These are phyloP conservation scores for Eulemur mongoz DNA, from an alignment of 2,797 vertebrate species.

Conservation along the genomic window DNA sequence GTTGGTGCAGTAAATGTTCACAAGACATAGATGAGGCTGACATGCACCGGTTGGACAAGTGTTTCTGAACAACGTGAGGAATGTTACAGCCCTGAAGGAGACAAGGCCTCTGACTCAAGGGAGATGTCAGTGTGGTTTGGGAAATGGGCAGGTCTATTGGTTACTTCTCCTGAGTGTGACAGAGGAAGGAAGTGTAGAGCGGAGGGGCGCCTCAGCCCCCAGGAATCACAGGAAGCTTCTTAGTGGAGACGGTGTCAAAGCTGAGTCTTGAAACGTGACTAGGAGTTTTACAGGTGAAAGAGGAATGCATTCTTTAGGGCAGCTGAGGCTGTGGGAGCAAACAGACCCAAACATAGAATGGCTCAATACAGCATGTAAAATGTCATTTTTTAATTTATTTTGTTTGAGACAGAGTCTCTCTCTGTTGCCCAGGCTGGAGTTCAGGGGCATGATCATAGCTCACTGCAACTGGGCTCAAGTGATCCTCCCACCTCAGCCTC, in stretches of 20 bases:
- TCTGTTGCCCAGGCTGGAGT: background rate
- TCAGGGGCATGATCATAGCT: background rate
- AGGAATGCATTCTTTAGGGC: fast-evolving
- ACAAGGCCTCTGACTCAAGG: background rate
- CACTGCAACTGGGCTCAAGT: background rate
- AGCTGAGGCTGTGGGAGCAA: background rate
- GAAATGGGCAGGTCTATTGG: background rate
- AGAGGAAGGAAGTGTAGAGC: background rate
- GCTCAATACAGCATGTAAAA: background rate
- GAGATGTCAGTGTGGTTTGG: background rate
- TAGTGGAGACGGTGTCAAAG: background rate
- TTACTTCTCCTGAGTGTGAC: background rate
- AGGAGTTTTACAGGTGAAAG: background rate
- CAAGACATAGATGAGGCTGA: background rate
- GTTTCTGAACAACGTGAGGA: background rate
- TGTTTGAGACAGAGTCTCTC: background rate
- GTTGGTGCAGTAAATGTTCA: background rate
- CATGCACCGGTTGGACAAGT: background rate
- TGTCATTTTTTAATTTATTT: background rate
- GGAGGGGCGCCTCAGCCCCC: background rate
- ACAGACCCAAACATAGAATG: background rate
- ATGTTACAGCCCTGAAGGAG: background rate
- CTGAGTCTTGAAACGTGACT: background rate
- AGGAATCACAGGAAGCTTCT: background rate
- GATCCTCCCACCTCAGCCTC: background rate